phyloP scores from a whole-genome alignment of 1,140 invertebrate species.

The Nautilus pompilius region DNA sequence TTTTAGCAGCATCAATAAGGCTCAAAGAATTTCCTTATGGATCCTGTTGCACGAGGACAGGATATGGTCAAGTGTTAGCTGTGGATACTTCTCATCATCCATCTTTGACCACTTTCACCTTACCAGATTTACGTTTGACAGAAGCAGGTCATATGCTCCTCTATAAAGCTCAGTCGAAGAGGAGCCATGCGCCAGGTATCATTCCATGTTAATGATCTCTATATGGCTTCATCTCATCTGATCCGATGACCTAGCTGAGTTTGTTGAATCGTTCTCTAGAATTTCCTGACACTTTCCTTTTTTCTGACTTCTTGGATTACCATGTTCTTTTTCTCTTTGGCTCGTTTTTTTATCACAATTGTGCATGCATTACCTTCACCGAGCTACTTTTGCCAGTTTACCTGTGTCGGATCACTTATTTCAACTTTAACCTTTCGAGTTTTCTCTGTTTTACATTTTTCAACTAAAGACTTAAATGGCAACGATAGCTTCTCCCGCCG shows the following conservation, averaged over 20 bases:
- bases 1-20: too few species aligned
- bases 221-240: not conserved
- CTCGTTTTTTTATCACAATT: not conserved
- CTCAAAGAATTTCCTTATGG: too few species aligned
- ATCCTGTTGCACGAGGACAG: too few species aligned
- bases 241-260: not conserved
- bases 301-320: not conserved
- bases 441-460: not conserved
- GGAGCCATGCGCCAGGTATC: not conserved
- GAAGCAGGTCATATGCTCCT: not conserved
- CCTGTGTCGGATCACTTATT: not conserved
- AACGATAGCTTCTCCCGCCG: not conserved
- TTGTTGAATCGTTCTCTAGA: not conserved
- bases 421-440: not conserved
- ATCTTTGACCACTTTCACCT: not conserved
- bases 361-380: not conserved
- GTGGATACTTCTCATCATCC: too few species aligned
- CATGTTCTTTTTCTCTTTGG: not conserved
- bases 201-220: not conserved
- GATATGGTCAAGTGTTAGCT: too few species aligned
- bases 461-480: not conserved
- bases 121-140: not conserved
- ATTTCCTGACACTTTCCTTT: too few species aligned
- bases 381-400: not conserved
- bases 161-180: not conserved